Conservation (phyloP, 2,888 invertebrate species). For the Hemithea aestivaria region DNA sequence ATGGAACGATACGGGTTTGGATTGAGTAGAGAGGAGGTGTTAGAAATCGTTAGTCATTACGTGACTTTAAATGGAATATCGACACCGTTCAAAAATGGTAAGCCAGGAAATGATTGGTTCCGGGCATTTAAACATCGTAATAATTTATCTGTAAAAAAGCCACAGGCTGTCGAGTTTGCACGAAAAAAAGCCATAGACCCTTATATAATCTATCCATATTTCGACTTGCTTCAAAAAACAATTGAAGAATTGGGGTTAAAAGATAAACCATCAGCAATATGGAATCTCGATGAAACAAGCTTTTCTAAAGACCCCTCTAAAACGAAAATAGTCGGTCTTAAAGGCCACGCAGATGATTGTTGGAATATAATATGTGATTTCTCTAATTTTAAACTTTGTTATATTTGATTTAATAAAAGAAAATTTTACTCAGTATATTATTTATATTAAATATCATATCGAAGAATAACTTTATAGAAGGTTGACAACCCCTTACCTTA, state of each 20-base stretch:
- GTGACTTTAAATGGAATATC: constrained; percentile 22
- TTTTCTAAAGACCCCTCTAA: constrained; percentile 25
- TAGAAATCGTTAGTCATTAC: constrained; percentile 28
- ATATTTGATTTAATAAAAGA: too few relatives aligned
- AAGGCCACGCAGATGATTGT: constrained; percentile 9
- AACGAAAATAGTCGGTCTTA: constrained; percentile 25
- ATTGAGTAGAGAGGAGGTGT: constrained; percentile 35
- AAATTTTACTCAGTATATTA: too few relatives aligned
- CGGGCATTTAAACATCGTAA: constrained; percentile 21
- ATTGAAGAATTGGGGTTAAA: constrained; percentile 2
- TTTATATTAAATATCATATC: too few relatives aligned
- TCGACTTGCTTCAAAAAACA: constrained; percentile 17
- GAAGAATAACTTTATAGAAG: too few relatives aligned
- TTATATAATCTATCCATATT: constrained; percentile 26
- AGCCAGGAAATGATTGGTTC: constrained; percentile 24
- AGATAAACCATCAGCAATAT: constrained; percentile 18
- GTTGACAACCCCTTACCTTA: too few relatives aligned
- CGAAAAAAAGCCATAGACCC: constrained; percentile 25
- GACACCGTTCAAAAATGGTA: constrained; percentile 23
- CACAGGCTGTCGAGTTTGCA: constrained; percentile 25
- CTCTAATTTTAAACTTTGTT: too few relatives aligned
- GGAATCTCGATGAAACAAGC: constrained; percentile 27
- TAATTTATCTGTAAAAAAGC: constrained; percentile 24
- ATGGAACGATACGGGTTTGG: constrained; percentile 42
- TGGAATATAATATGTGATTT: too few relatives aligned